Evolutionary conservation across 2,797 vertebrate species (phyloP), one percentile per base, ranked within the genome.

Genomic region (Bovichtus variegatus): DNA sequence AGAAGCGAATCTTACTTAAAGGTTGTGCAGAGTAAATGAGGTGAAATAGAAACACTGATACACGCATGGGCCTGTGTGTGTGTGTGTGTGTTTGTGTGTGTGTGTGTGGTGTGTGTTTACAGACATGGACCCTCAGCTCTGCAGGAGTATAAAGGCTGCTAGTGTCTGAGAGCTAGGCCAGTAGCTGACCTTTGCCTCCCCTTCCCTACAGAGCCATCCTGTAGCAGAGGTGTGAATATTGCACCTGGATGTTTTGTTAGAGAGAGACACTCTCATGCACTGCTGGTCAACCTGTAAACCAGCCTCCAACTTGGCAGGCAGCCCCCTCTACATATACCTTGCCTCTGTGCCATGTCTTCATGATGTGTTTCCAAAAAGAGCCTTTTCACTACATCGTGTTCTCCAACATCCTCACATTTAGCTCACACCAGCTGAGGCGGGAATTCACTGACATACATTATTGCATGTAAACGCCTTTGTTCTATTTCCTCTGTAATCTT

Each of bases 221-320:
- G 77, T 74, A 88, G 89, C 71, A 38, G 76, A 86, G 79, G 82
- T 93, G 93, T 85, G 92, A 96, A 90, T 94, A 54, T 95, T 89
- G 81, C 95, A 95, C 94, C 89, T 94, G 93, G 90, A 89, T 94
- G 94, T 91, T 92, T 91, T 86, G 89, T 90, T 79, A 44, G 80
- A 90, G 84, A 82, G 83, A 87, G 82, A 69, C 66, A 70, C 88
- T 93, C 93, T 91, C 89, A 91, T 91, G 92, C 86, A 88, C 88
- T 74, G 46, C n/a, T 80, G 90, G 83, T 91, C 89, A 88, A 83
- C 85, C 83, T 74, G 81, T 88, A 91, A 93, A 89, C 77, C 73
- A 69, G 60, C 83, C 78, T 82, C 80, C 64, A 60, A 83, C 79
- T 82, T 86, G 83, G 85, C 86, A 86, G 62, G 29, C 61, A 55